A percentile compares a stretch with the other conserved stretches of the same genome.
Conservation (phyloP, 2,888 invertebrate genomes). For the Anoplius nigerrimus region DNA sequence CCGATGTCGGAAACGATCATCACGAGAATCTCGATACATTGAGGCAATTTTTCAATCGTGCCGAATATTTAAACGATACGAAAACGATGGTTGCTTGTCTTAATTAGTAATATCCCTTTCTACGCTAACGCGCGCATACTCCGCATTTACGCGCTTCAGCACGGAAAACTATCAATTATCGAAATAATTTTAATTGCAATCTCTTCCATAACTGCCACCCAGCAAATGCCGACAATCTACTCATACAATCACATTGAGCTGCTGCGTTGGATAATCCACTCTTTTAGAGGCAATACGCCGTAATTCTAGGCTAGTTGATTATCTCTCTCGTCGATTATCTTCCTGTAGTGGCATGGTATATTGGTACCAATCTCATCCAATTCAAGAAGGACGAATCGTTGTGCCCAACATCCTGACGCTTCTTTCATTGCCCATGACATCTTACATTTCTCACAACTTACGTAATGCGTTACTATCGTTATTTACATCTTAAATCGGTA, state of each 20-base stretch:
- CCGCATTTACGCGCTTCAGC: slow-evolving; percentile 21
- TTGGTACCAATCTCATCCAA: slow-evolving; percentile 23
- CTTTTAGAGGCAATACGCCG: slow-evolving; percentile 17
- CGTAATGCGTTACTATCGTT: too few relatives aligned
- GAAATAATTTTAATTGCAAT: slow-evolving; percentile 36
- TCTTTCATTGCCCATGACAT: too few relatives aligned
- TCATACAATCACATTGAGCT: slow-evolving; percentile 26
- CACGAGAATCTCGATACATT: not conserved
- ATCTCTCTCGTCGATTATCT: slow-evolving; percentile 28
- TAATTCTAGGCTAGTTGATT: slow-evolving; percentile 28
- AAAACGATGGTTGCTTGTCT: slow-evolving; percentile 9
- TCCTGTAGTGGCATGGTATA: slow-evolving; percentile 22
- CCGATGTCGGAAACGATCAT: not conserved
- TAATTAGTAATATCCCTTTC: slow-evolving; percentile 22
- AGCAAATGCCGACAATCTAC: slow-evolving; percentile 26
- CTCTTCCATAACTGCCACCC: slow-evolving; percentile 23
- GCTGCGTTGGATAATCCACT: slow-evolving; percentile 23
- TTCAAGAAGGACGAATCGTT: slow-evolving; percentile 17
- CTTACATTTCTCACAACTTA: too few relatives aligned
- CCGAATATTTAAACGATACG: not conserved
- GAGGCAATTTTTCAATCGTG: not conserved
- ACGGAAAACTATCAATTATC: slow-evolving; percentile 27
- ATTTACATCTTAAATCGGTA: too few relatives aligned
- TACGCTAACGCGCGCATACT: not conserved
- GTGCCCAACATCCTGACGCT: not conserved